Percentiles rank a stretch among this genome's conserved stretches.
phyloP scores from a whole-genome alignment of 64 coral and sea anemone genomes.

The Stichodactyla mertensii region DNA sequence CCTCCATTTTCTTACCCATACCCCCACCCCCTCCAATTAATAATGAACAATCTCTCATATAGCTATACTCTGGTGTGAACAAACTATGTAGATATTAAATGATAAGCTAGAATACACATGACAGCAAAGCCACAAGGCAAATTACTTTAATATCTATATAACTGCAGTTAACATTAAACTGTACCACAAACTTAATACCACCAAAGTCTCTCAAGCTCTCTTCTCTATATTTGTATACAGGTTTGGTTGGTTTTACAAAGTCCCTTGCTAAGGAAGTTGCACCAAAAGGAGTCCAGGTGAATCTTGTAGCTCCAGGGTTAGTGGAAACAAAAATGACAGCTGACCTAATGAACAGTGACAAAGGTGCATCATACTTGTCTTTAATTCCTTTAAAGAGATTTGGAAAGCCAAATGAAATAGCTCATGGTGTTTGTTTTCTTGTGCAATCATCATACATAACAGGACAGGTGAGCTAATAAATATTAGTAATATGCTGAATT shows the following conservation, averaged over 20 bases:
- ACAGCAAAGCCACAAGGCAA: too few species aligned
- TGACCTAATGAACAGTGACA: conserved; percentile 9
- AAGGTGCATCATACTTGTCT: conserved; percentile 11
- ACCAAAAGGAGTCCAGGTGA: conserved; percentile 45
- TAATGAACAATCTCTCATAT: too few species aligned
- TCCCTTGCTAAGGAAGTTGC: conserved; percentile 80
- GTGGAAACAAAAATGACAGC: conserved; percentile 68
- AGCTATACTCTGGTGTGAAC: too few species aligned
- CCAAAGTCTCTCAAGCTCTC: background rate
- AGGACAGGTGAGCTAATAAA: conserved; percentile 44
- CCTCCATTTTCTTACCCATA: too few species aligned
- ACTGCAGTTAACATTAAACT: too few species aligned
- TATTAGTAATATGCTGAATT: too few species aligned
- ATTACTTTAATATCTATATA: too few species aligned
- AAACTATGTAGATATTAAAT: too few species aligned
- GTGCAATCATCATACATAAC: conserved; percentile 59
- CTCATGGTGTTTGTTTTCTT: conserved; percentile 65
- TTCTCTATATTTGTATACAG: conserved; percentile 8
- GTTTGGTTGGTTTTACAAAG: conserved; percentile 72
- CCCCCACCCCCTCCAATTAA: too few species aligned
- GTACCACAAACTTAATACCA: too few species aligned
- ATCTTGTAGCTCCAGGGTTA: conserved; percentile 72
- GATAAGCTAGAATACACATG: too few species aligned
- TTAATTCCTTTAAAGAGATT: conserved; percentile 55
- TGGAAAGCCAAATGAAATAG: conserved; percentile 54